A percentile compares a stretch with the other conserved stretches of the same genome.
Conservation (phyloP, 2,888 invertebrate species). For the Cacoxenus indagator region DNA sequence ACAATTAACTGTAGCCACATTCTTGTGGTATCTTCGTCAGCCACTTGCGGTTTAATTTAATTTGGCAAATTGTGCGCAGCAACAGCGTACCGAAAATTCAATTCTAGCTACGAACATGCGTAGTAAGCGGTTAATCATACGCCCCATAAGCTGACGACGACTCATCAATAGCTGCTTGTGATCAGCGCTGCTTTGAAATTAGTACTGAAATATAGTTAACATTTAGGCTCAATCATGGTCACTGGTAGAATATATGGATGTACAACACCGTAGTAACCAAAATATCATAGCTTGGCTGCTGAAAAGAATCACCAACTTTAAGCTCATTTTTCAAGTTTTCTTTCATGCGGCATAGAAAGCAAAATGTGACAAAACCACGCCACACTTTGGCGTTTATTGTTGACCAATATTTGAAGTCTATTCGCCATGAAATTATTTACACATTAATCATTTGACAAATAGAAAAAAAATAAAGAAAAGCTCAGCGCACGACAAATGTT, state of each 20-base stretch:
- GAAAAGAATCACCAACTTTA: neutral
- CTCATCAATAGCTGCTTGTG: too few species aligned
- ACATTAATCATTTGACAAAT: slow-evolving; percentile 56
- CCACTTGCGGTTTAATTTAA: slow-evolving; percentile 62
- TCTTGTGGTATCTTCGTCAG: slow-evolving; percentile 52
- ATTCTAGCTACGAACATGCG: neutral
- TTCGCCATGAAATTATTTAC: slow-evolving; percentile 51
- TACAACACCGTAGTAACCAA: too few species aligned
- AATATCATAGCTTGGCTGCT: too few species aligned
- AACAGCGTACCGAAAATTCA: neutral
- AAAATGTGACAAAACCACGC: slow-evolving; percentile 2
- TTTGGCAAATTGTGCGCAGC: slow-evolving; percentile 46
- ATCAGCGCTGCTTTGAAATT: too few species aligned
- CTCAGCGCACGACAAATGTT: slow-evolving; percentile 8
- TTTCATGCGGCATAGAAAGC: neutral
- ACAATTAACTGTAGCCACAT: too few species aligned
- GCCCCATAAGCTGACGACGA: too few species aligned
- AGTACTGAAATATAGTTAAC: too few species aligned
- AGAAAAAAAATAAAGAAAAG: slow-evolving; percentile 29
- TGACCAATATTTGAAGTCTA: slow-evolving; percentile 41
- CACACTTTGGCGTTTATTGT: slow-evolving; percentile 31
- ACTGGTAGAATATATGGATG: too few species aligned
- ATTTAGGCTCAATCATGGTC: too few species aligned
- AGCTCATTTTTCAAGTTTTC: slow-evolving; percentile 39
- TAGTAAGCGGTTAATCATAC: too few species aligned